Conservation (phyloP, 2,113 vertebrate species). For the Pitta sordida region DNA sequence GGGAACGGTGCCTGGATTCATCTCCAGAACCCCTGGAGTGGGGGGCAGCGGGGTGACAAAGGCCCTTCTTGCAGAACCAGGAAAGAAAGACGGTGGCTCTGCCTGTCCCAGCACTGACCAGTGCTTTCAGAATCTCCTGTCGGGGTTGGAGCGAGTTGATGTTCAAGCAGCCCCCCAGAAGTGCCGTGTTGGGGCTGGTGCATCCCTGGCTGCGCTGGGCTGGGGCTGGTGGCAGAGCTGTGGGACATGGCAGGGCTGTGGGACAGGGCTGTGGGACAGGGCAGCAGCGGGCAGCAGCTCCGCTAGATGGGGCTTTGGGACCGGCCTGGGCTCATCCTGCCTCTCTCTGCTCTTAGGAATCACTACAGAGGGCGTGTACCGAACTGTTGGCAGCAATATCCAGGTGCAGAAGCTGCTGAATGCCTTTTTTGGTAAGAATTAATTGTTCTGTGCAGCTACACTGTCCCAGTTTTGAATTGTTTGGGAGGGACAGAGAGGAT, state of each 20-base stretch:
- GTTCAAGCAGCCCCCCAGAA: neutral
- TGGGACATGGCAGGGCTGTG: no score
- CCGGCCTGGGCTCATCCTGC: neutral
- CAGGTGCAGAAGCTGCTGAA: constrained; percentile 97
- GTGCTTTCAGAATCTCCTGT: neutral
- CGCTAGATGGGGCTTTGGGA: constrained; percentile 27
- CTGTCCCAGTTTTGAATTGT: neutral
- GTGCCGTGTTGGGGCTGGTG: neutral
- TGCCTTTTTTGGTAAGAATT: constrained; percentile 89
- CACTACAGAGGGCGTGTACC: constrained; percentile 89
- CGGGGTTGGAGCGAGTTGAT: accelerated
- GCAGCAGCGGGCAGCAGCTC: no score
- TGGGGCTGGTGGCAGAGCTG: no score
- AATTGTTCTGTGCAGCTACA: neutral
- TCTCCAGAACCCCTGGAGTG: neutral
- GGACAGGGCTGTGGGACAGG: neutral
- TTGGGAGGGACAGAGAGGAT: neutral
- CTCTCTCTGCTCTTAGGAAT: constrained; percentile 73
- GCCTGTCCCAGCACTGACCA: neutral
- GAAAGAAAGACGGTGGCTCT: neutral
- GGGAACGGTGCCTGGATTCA: neutral
- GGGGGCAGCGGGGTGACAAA: neutral
- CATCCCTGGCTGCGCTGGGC: no score
- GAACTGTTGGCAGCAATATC: constrained; percentile 96
- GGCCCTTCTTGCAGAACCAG: neutral